Evolutionary conservation across 2,888 invertebrate species (phyloP).

Genomic region (Tipula lateralis): DNA sequence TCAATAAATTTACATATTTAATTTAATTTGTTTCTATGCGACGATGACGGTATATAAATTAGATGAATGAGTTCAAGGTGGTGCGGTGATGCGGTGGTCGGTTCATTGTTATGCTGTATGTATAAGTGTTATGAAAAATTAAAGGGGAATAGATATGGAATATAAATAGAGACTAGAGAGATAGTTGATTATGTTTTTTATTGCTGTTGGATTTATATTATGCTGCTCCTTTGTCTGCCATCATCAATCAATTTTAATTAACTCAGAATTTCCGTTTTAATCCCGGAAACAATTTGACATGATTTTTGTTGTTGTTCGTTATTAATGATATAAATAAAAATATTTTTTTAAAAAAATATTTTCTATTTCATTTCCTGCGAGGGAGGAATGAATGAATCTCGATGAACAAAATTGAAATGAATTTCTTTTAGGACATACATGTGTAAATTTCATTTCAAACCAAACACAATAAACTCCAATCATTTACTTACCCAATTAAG

Average conservation of each 20-base stretch:
- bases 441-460: no score
- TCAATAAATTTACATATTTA: background rate
- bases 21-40: background rate
- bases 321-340: background rate
- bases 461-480: background rate
- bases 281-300: conserved; percentile 28
- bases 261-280: background rate
- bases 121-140: background rate
- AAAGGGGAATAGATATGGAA: background rate
- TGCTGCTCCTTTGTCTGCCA: background rate
- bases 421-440: background rate
- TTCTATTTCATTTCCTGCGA: background rate
- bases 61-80: background rate
- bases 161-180: no score
- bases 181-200: background rate
- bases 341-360: background rate
- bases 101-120: background rate
- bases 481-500: background rate
- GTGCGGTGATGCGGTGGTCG: no score
- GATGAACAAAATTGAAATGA: no score
- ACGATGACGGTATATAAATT: background rate
- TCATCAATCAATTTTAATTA: conserved; percentile 27
- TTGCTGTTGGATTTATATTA: background rate
- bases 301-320: conserved; percentile 7
- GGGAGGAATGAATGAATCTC: background rate